These are phyloP conservation scores for Diogma glabrata DNA, from an alignment of 2,888 invertebrate species.

Conservation along the genomic window DNA sequence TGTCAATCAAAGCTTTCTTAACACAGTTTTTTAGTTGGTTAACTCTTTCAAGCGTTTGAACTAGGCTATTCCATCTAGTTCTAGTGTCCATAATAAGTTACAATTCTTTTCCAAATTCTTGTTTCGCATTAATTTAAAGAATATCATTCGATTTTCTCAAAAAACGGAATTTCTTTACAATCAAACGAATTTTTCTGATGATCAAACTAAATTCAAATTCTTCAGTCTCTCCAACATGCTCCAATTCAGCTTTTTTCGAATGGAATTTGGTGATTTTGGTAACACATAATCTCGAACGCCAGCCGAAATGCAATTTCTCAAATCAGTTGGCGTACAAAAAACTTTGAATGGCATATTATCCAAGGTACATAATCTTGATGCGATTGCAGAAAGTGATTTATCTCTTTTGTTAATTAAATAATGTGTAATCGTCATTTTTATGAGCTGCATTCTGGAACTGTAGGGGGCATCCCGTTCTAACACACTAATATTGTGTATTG, in stretches of 20 bases:
- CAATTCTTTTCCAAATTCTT: no score
- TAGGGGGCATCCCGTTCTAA: slow-evolving; percentile 4
- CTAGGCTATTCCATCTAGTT: not conserved
- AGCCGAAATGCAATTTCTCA: slow-evolving; percentile 5
- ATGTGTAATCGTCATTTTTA: slow-evolving; percentile 10
- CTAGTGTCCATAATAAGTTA: not conserved
- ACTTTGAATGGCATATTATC: slow-evolving; percentile 11
- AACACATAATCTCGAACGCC: slow-evolving; percentile 9
- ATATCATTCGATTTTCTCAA: slow-evolving; percentile 1
- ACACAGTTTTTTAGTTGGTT: not conserved
- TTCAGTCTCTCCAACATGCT: not conserved
- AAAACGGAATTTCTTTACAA: slow-evolving; percentile 1
- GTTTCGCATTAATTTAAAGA: not conserved
- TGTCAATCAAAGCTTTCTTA: not conserved
- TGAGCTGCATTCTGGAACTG: slow-evolving; percentile 4
- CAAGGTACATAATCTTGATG: slow-evolving; percentile 8
- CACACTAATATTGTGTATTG: slow-evolving; percentile 8
- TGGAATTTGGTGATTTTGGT: slow-evolving; percentile 10
- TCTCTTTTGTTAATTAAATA: slow-evolving; percentile 8
- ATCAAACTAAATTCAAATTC: no score
- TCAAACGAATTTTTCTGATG: not conserved
- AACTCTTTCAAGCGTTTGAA: no score
- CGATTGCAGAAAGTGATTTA: slow-evolving; percentile 10
- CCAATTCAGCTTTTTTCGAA: slow-evolving; percentile 6
- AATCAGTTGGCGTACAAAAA: slow-evolving; percentile 10